These are phyloP conservation scores for Myiagra hebetior DNA, from an alignment of 2,113 vertebrate species.

Conservation along the genomic window DNA sequence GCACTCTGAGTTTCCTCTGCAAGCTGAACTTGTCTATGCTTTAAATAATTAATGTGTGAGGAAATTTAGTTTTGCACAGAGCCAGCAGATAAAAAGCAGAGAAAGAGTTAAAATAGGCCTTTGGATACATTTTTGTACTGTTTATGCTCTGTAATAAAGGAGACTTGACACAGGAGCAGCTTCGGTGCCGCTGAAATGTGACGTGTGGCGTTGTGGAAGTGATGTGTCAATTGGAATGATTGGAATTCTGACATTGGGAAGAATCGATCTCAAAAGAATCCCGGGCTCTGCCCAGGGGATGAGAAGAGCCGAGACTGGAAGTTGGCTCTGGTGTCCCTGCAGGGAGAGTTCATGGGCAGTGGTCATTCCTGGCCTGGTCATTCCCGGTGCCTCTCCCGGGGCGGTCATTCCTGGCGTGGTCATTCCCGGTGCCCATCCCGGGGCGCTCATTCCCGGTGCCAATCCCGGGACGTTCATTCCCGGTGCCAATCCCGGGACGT, in stretches of 20 bases:
- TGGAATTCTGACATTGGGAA: not conserved
- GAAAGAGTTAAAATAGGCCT: not conserved
- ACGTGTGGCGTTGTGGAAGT: accelerated
- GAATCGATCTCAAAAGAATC: accelerated
- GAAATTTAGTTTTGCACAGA: not conserved
- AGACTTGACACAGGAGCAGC: not conserved
- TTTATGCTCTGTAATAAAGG: not conserved
- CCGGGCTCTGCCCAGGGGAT: not conserved
- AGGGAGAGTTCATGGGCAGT: not conserved
- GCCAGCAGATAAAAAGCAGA: not conserved
- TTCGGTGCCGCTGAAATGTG: accelerated
- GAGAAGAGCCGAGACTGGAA: not conserved
- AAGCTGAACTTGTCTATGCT: not conserved
- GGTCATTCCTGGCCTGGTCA: not conserved
- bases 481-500: too few relatives aligned
- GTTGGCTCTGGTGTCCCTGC: not conserved
- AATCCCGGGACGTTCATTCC: not conserved
- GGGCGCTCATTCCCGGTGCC: not conserved
- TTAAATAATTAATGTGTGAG: not conserved
- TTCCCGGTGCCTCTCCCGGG: not conserved
- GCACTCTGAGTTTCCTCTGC: not conserved
- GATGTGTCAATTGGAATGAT: not conserved
- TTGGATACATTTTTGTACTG: not conserved
- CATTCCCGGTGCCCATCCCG: not conserved
- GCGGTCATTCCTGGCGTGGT: not conserved